Evolutionary conservation across 2,797 vertebrate species (phyloP).

Genomic region (Cephalopachus bancanus): DNA sequence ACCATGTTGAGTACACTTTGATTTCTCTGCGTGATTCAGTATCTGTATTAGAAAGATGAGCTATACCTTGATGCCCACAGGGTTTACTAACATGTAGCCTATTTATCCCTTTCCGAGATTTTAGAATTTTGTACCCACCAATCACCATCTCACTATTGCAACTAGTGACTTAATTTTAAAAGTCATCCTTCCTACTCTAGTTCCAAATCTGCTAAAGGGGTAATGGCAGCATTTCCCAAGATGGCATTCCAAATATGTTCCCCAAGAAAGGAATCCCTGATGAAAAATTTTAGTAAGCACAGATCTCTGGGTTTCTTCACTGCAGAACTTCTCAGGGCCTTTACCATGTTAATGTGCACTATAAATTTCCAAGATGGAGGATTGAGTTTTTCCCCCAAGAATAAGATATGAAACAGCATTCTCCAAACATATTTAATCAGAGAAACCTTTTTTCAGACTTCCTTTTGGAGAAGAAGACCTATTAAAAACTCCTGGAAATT

Average conservation of each 20-base stretch:
- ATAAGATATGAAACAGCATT: conserved; percentile 37
- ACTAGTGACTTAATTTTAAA: conserved; percentile 62
- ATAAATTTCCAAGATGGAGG: background rate
- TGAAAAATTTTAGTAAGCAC: background rate
- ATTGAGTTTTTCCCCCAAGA: conserved; percentile 20
- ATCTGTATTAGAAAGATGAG: conserved; percentile 36
- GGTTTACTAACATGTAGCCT: background rate
- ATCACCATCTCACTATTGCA: conserved; percentile 28
- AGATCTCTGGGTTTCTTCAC: background rate
- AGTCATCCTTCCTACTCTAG: conserved; percentile 7
- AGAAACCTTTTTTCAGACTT: conserved; percentile 44
- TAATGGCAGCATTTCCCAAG: conserved; percentile 44
- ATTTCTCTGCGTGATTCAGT: conserved; percentile 19
- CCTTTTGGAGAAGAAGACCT: conserved; percentile 7
- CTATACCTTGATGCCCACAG: background rate
- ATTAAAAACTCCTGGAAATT: conserved; percentile 61
- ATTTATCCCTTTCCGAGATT: conserved; percentile 54
- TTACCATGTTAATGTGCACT: background rate
- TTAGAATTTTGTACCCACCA: conserved; percentile 32
- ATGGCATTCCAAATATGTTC: background rate
- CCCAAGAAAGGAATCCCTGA: conserved; percentile 43
- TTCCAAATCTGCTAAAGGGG: conserved; percentile 15
- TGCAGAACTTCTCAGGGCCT: conserved; percentile 27
- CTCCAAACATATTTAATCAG: conserved; percentile 62
- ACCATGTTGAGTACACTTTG: conserved; percentile 31